Conservation (phyloP, 2,797 vertebrate genomes). For the Ptychobarbus kaznakovi region DNA sequence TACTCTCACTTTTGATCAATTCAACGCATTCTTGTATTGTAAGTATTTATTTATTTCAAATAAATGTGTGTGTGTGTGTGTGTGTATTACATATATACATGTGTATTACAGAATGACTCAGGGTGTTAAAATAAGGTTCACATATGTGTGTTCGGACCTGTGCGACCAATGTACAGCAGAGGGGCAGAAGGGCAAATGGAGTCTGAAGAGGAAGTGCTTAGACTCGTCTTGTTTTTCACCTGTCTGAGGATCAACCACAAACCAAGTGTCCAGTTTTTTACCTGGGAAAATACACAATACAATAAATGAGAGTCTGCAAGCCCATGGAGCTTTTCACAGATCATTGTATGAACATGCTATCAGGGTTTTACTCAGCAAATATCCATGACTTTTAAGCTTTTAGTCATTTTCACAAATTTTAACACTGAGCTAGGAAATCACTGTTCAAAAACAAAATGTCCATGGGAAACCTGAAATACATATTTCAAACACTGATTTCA, state of each 20-base stretch:
- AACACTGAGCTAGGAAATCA: not conserved
- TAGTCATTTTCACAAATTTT: not conserved
- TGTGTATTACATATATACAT: not conserved
- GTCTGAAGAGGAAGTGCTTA: conserved; percentile 87
- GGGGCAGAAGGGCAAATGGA: conserved; percentile 86
- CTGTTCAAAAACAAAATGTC: not conserved
- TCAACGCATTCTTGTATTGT: not conserved
- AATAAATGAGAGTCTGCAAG: not conserved
- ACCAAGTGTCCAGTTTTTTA: conserved; percentile 96
- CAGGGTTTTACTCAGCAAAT: not conserved
- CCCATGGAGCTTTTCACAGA: not conserved
- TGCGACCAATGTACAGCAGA: conserved; percentile 92
- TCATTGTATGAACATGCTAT: not conserved
- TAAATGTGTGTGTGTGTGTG: not conserved
- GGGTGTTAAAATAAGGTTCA: not conserved
- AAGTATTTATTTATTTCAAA: not conserved
- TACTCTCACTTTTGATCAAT: not conserved
- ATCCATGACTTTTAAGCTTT: not conserved
- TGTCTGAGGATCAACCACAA: conserved; percentile 92
- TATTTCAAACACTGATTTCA: not conserved
- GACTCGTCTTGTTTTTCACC: conserved; percentile 93
- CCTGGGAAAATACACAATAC: conserved; percentile 73
- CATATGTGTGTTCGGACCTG: conserved; percentile 75
- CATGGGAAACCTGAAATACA: not conserved
- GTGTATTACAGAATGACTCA: not conserved